Base-by-base conservation (phyloP, 1,140 invertebrate genomes). In the Latrodectus geometricus region DNA sequence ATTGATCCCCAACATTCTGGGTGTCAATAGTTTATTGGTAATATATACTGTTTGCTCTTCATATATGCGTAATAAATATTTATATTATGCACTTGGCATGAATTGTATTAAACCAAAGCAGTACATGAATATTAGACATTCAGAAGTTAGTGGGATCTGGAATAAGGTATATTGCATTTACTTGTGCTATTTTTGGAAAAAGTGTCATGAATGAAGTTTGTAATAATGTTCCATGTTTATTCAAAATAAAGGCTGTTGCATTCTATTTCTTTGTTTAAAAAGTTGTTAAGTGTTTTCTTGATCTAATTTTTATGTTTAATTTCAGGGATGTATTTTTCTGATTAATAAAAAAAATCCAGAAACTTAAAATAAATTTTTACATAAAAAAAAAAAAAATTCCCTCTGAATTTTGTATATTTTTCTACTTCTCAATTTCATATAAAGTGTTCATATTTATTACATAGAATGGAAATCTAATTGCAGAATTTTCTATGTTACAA, bases 141-240 rank as follows among this genome's bases (percentile, higher is more conserved):
- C 85, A 86, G 83, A 78, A 86, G 83, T 61, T 78, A n/a, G 17
- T 66, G 83, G 83, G 83, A 86, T 86, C 83, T 70, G 75, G 74
- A 77, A 72, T 84, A 86, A 86, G 83, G 83, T 86, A 84, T 84
- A 84, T 76, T 86, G 83, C 83, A 86, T 86, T 86, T 86, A 86
- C 83, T 86, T 88, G 88, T 88, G 80, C 87, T 88, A 88, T 88
- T 88, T 88, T 88, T 88, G 81, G 86, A 88, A 88, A 14, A 78
- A 81, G 52, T 65, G 75, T 88, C 73, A 88, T 70, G 82, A 66
- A 88, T 80, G 68, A 87, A 79, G 80, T 88, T 88, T 88, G 81
- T 84, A 88, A 88, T 54, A 86, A 88, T 87, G 78, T 88, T 88
- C 81, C 70, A 88, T 88, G 88, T 88, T 88, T 88, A 88, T 88